Evolutionary conservation across 1,140 invertebrate genomes (phyloP), one percentile per base, ranked within the genome.

Genomic region (Luehdorfia chinensis): DNA sequence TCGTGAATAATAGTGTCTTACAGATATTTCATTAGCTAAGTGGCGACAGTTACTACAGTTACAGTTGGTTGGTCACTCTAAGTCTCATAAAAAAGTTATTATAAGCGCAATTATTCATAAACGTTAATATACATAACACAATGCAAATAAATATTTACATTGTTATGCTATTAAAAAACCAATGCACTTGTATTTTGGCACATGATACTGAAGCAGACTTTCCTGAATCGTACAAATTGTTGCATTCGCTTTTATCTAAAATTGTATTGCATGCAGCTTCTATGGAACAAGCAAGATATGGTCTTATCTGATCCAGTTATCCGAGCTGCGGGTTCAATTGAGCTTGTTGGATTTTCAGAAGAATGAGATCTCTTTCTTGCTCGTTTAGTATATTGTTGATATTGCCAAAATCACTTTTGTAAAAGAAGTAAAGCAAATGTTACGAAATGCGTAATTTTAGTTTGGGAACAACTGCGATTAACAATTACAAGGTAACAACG

Each of bases 241-340:
- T 43, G 39, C 39, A 43, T 16, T 43, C 39, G 25, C 15, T 14
- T 43, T 43, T 30, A 43, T 43, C 39, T 43, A 25, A 43, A 43
- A 43, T 43, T 28, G 25, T 43, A 43, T 43, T 30, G 39, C 39
- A 30, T 14, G 25, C 14, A 43, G 25, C 27, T 19, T 5, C 25
- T 43, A 43, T 43, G 30, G 39, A 18, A 18, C 15, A 43, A 30
- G 39, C 39, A 28, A 43, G 39, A 43, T 43, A 43, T 8, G 15
- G 15, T 28, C 13, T 43, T 43, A 43, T 43, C 39, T 43, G 27
- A 30, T 43, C 14, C 25, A 43, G 27, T 43, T 43, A 43, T 43
- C 27, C 15, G 39, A 4, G 7, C 39, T 43, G 39, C 27, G 39
- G 39, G 25, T 28, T 43, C 39, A 43, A 30, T 43, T 43, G 13